Percentiles rank a stretch among this genome's conserved stretches.
Evolutionary conservation across 2,113 vertebrate species (phyloP).

Genomic region (Pao palembangensis): DNA sequence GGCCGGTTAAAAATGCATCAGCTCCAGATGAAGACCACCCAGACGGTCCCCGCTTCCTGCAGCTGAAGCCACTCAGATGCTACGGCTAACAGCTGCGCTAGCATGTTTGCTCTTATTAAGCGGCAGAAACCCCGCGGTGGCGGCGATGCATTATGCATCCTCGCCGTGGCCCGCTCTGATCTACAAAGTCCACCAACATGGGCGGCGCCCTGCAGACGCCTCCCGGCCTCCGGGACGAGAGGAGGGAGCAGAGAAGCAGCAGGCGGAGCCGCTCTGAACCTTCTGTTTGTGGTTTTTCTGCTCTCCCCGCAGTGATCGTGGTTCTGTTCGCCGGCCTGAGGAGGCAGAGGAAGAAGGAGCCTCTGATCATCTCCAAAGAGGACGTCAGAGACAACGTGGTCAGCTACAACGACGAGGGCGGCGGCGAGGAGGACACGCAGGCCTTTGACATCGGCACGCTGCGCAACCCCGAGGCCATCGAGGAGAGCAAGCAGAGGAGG

Average conservation of each 20-base stretch:
- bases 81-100: no score
- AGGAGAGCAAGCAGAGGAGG: slow-evolving; percentile 86
- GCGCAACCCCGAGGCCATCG: slow-evolving; percentile 91
- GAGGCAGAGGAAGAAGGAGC: slow-evolving; percentile 91
- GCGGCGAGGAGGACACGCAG: slow-evolving; percentile 96
- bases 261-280: no score
- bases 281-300: slow-evolving; percentile 4
- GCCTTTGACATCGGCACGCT: slow-evolving; percentile 95
- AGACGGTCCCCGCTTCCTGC: no score
- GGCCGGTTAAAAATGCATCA: no score
- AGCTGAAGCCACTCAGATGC: no score
- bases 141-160: slow-evolving; percentile 46
- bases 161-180: slow-evolving; percentile 12
- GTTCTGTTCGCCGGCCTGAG: slow-evolving; percentile 90
- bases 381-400: slow-evolving; percentile 96
- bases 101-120: no score
- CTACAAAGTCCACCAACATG: slow-evolving; percentile 48
- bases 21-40: no score
- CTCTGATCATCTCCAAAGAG: slow-evolving; percentile 97
- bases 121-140: no score
- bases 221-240: slow-evolving; percentile 13
- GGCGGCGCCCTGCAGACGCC: slow-evolving; percentile 33
- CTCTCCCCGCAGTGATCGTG: slow-evolving; percentile 81
- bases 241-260: slow-evolving; percentile 9
- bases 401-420: slow-evolving; percentile 96